Percentiles rank a stretch among this genome's conserved stretches.
phyloP scores from a whole-genome alignment of 2,797 vertebrate species.

The Thalassophryne amazonica region DNA sequence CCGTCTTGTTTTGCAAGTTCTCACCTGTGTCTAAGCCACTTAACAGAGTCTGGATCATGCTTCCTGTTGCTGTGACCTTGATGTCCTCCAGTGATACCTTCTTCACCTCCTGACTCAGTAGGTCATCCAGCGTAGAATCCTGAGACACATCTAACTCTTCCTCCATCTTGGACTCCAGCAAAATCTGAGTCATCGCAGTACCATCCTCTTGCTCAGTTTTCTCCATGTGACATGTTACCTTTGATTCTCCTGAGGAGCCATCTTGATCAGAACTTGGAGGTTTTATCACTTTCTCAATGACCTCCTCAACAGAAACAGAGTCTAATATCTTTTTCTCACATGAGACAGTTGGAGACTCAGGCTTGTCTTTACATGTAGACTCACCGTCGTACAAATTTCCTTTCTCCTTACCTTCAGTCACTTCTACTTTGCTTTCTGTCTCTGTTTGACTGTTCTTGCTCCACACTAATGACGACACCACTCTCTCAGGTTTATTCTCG shows the following conservation, averaged over 20 bases:
- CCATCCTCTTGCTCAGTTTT: constrained; percentile 83
- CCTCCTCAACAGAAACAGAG: constrained; percentile 82
- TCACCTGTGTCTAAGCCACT: constrained; percentile 77
- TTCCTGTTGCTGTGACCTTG: constrained; percentile 77
- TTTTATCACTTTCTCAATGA: constrained; percentile 87
- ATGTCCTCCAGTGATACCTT: constrained; percentile 79
- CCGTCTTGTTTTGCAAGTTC: constrained; percentile 73
- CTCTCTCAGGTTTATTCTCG: constrained; percentile 50
- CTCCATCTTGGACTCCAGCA: constrained; percentile 85
- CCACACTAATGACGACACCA: constrained; percentile 56
- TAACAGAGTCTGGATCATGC: constrained; percentile 83
- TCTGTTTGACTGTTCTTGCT: constrained; percentile 29
- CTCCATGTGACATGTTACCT: constrained; percentile 82
- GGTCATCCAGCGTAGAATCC: constrained; percentile 68
- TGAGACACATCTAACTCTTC: constrained; percentile 82
- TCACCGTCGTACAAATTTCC: background rate
- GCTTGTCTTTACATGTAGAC: constrained; percentile 15
- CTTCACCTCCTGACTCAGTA: constrained; percentile 78
- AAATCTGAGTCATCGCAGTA: constrained; percentile 84
- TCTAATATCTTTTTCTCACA: constrained; percentile 73
- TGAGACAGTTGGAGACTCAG: constrained; percentile 11
- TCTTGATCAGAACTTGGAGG: constrained; percentile 75
- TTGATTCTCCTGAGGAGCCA: constrained; percentile 74
- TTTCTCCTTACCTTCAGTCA: constrained; percentile 29
- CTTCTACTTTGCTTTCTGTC: constrained; percentile 30